Evolutionary conservation across 2,113 vertebrate genomes (phyloP).

Genomic region (Macroglossus sobrinus): DNA sequence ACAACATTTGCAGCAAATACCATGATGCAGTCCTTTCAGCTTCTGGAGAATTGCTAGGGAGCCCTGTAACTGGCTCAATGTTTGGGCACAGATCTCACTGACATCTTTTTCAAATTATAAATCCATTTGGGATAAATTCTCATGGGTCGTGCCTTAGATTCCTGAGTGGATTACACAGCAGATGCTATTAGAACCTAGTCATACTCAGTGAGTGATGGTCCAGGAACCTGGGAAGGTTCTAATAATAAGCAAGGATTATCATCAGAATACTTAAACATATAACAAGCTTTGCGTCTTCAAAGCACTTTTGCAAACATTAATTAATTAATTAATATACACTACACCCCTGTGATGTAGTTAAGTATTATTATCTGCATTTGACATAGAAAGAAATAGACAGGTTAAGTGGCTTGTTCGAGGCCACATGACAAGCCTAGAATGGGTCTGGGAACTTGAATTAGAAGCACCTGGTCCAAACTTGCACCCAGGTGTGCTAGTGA

Average conservation of each 20-base stretch:
- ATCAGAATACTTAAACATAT: conserved; percentile 47
- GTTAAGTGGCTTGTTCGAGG: conserved; percentile 62
- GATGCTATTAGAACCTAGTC: conserved; percentile 12
- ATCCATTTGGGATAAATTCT: conserved; percentile 37
- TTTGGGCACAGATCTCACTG: neutral
- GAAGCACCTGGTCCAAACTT: conserved; percentile 14
- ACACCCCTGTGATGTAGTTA: conserved; percentile 53
- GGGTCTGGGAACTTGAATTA: conserved; percentile 22
- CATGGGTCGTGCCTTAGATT: neutral
- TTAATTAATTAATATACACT: conserved; percentile 68
- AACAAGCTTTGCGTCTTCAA: conserved; percentile 42
- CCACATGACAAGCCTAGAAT: neutral
- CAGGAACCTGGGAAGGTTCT: conserved; percentile 53
- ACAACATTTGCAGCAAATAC: conserved; percentile 44
- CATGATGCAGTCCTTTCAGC: conserved; percentile 14
- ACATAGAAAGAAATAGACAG: conserved; percentile 61
- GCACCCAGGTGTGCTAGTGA: neutral
- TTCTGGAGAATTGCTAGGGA: conserved; percentile 58
- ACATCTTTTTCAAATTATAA: conserved; percentile 45
- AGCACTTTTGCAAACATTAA: conserved; percentile 58
- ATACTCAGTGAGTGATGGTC: neutral
- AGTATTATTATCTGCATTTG: conserved; percentile 60
- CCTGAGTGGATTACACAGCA: neutral
- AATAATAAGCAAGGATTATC: conserved; percentile 34
- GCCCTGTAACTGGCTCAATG: neutral